Evolutionary conservation across 2,888 invertebrate species (phyloP).

Genomic region (Eupithecia centaureata): DNA sequence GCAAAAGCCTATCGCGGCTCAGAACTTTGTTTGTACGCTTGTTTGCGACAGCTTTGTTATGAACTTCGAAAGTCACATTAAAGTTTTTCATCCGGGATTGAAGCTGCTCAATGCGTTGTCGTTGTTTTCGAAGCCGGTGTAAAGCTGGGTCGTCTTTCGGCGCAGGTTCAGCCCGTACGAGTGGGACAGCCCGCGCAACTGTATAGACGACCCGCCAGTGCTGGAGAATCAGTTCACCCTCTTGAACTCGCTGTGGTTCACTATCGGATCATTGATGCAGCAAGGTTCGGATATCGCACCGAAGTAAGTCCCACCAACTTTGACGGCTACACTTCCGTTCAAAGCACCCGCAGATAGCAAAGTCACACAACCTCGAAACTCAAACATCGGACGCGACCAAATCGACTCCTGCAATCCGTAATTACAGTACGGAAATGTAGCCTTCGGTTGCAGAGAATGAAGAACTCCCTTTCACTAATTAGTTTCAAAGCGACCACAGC

Average conservation of each 20-base stretch:
- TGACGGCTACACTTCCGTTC: slow-evolving; percentile 65
- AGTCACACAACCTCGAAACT: slow-evolving; percentile 33
- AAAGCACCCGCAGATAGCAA: slow-evolving; percentile 34
- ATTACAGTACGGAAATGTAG: slow-evolving; percentile 69
- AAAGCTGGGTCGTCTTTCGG: slow-evolving; percentile 74
- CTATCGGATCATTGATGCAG: slow-evolving; percentile 96
- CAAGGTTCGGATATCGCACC: slow-evolving; percentile 96
- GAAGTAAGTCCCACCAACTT: slow-evolving; percentile 87
- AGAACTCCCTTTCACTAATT: slow-evolving; percentile 75
- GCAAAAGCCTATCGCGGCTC: slow-evolving; percentile 20
- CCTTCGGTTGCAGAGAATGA: slow-evolving; percentile 70
- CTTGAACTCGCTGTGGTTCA: slow-evolving; percentile 97
- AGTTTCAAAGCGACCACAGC: slow-evolving; percentile 80
- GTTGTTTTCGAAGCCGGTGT: slow-evolving; percentile 44
- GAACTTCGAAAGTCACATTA: slow-evolving; percentile 11
- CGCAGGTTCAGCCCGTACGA: slow-evolving; percentile 96
- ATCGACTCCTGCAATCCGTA: slow-evolving; percentile 50
- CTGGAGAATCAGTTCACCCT: slow-evolving; percentile 96
- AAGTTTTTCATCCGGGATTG: slow-evolving; percentile 36
- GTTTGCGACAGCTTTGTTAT: slow-evolving; percentile 17
- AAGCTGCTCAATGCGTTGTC: slow-evolving; percentile 39
- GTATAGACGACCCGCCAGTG: slow-evolving; percentile 92
- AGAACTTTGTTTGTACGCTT: slow-evolving; percentile 28
- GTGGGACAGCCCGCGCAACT: slow-evolving; percentile 95
- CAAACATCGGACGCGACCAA: slow-evolving; percentile 33